phyloP scores from a whole-genome alignment of 2,113 vertebrate genomes.

The Octodon degus region DNA sequence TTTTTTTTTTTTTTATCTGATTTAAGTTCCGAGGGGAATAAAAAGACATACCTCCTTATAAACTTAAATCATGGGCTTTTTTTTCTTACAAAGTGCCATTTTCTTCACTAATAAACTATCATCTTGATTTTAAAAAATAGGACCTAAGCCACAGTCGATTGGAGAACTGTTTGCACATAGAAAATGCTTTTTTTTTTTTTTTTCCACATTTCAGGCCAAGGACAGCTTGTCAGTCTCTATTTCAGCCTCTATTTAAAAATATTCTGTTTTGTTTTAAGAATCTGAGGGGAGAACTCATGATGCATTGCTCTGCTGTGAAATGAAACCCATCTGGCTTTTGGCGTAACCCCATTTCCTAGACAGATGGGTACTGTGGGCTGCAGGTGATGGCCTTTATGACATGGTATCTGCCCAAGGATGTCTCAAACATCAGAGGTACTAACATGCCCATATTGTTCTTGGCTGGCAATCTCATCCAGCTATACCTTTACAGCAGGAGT shows the following conservation, averaged over 20 bases:
- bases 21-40: background rate
- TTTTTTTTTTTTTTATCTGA: constrained; percentile 16
- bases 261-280: constrained; percentile 46
- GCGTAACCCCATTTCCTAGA: background rate
- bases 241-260: constrained; percentile 38
- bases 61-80: constrained; percentile 12
- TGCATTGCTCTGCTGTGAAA: constrained; percentile 1
- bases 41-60: background rate
- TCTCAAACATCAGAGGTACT: background rate
- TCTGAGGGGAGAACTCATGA: background rate
- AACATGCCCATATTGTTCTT: background rate
- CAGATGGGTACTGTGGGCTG: constrained; percentile 18
- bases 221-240: background rate
- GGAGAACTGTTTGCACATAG: background rate
- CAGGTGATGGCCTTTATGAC: constrained; percentile 2
- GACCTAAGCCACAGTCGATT: background rate
- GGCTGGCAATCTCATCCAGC: background rate
- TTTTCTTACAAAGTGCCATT: constrained; percentile 8
- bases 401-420: background rate
- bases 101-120: constrained; percentile 7
- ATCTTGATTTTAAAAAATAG: constrained; percentile 15
- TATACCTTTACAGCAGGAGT: background rate
- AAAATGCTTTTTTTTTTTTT: background rate
- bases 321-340: constrained; percentile 56
- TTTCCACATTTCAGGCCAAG: constrained; percentile 32